phyloP scores from a whole-genome alignment of 2,888 invertebrate species.

The Lepidochrysops patricia region DNA sequence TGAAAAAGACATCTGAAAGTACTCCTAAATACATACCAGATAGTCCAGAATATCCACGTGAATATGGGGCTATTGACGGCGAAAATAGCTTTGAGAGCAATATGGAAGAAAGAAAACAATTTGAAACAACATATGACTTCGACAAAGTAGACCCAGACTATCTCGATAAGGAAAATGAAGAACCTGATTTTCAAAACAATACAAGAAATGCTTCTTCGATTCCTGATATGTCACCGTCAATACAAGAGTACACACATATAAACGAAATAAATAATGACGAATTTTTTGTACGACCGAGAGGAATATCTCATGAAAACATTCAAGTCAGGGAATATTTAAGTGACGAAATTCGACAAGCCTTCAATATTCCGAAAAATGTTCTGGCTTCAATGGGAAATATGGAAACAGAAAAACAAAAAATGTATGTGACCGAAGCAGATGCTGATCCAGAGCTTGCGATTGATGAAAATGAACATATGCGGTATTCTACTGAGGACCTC shows the following conservation, averaged over 20 bases:
- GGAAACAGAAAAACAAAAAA: constrained; percentile 43
- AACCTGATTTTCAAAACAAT: constrained; percentile 33
- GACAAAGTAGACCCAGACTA: constrained; percentile 74
- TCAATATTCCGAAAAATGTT: constrained; percentile 79
- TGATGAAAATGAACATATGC: constrained; percentile 47
- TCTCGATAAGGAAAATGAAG: constrained; percentile 63
- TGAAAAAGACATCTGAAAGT: constrained; percentile 69
- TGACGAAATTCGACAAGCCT: constrained; percentile 86
- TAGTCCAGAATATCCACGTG: constrained; percentile 58
- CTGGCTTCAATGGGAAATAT: constrained; percentile 76
- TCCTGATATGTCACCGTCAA: constrained; percentile 53
- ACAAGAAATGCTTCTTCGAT: constrained; percentile 39
- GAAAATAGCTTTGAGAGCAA: constrained; percentile 42
- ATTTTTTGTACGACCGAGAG: constrained; percentile 88
- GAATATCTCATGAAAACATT: constrained; percentile 87
- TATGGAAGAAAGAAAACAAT: constrained; percentile 52
- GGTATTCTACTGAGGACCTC: constrained; percentile 57
- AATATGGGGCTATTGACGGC: constrained; percentile 60
- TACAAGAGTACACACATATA: constrained; percentile 72
- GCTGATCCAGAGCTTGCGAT: constrained; percentile 53
- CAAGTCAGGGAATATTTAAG: constrained; percentile 85
- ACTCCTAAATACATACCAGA: constrained; percentile 56
- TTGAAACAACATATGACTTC: constrained; percentile 65
- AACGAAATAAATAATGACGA: constrained; percentile 92
- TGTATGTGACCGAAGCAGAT: constrained; percentile 54